phyloP scores from a whole-genome alignment of 2,888 invertebrate species.

The Philereme transversata region DNA sequence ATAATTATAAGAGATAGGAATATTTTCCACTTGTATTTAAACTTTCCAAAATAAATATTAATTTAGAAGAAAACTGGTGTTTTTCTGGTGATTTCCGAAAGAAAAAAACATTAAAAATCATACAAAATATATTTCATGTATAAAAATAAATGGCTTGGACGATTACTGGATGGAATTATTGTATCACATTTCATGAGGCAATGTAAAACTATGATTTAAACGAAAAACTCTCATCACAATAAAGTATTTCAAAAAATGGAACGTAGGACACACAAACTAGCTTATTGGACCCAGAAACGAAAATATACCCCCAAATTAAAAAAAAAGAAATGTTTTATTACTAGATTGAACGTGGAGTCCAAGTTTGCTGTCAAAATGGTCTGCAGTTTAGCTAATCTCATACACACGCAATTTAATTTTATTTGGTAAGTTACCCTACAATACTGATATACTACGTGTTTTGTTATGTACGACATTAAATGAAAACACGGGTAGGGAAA shows the following conservation, averaged over 20 bases:
- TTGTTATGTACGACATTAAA: no score
- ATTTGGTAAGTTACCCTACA: no score
- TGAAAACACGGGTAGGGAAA: no score
- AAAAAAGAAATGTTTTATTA: no score
- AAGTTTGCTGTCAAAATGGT: no score
- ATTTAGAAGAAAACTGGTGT: constrained; percentile 12
- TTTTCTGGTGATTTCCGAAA: constrained; percentile 4
- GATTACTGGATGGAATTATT: constrained; percentile 38
- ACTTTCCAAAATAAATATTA: constrained; percentile 69
- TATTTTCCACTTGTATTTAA: constrained; percentile 77
- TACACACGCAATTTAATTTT: no score
- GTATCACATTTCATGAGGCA: constrained; percentile 25
- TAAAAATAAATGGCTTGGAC: constrained; percentile 63
- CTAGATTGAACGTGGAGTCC: no score
- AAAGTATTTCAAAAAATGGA: constrained; percentile 7
- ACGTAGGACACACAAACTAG: constrained; percentile 17
- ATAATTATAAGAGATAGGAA: constrained; percentile 55
- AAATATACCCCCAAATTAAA: no score
- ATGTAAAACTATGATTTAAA: constrained; percentile 1
- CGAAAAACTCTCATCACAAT: constrained; percentile 6
- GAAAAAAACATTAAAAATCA: constrained; percentile 36
- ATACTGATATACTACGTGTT: no score
- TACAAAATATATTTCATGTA: constrained; percentile 44
- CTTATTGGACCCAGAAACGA: neutral
- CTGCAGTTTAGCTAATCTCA: no score